Conservation (phyloP, 2,113 vertebrate genomes). For the Numenius arquata region DNA sequence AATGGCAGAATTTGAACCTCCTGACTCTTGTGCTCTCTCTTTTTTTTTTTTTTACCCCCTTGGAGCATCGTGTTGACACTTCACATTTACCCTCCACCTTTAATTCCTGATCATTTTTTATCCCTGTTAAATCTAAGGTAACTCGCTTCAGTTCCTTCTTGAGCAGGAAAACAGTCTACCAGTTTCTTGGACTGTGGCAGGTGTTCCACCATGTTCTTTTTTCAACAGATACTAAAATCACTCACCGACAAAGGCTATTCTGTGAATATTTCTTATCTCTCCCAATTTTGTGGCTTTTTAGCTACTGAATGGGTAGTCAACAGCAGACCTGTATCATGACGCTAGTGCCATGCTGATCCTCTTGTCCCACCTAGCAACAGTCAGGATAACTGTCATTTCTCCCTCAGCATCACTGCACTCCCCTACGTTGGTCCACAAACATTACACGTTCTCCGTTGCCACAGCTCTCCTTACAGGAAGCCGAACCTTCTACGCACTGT, state of each 20-base stretch:
- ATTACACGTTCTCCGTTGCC: fast-evolving
- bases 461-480: neutral
- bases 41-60: neutral
- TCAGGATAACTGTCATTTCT: neutral
- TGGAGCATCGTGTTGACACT: neutral
- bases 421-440: fast-evolving
- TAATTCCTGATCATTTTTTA: neutral
- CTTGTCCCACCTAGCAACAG: neutral
- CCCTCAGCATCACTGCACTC: neutral
- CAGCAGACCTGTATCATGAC: neutral
- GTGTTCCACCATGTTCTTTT: neutral
- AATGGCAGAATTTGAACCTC: neutral
- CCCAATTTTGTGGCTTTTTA: neutral
- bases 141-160: neutral
- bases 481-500: fast-evolving
- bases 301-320: neutral
- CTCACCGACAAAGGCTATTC: neutral
- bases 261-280: neutral
- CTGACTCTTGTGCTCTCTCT: neutral
- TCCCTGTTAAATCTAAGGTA: neutral
- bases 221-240: neutral
- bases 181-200: neutral
- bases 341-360: neutral
- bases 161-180: neutral
- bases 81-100: neutral